Base-by-base conservation (phyloP, 2,888 invertebrate species). In the Graphium colonna region DNA sequence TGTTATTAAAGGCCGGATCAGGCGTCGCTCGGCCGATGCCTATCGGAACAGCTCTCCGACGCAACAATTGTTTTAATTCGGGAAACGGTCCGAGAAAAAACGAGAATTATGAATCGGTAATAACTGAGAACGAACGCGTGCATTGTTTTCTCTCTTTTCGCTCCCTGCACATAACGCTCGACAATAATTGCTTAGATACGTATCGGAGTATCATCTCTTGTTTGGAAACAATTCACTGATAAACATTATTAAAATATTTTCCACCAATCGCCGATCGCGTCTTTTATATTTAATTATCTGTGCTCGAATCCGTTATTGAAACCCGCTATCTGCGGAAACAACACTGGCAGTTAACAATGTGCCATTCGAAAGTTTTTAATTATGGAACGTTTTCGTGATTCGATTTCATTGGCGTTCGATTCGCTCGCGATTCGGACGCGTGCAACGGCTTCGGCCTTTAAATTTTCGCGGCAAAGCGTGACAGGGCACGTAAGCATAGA, bases 191-290 rank as follows among this genome's bases (percentile, higher is more conserved):
- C 74, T 70, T 73, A 51, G 61, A 56, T 56, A 40, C 41, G 50
- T 60, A 60, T 57, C 58, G 18, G 0, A n/a, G 12, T 28, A 26
- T 45, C 31, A 43, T 38, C 43, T 31, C 17, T 17, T 51, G 40
- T 51, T 51, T 31, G 40, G 40, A 31, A 45, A 17, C 39, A 26
- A 18, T 48, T 28, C 40, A 48, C 47, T 47, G 39, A 39, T 16
- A 28, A 40, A 84, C 84, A n/a, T n/a, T n/a, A n/a, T n/a, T n/a
- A n/a, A n/a, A 83, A 85, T 85, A 85, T 84, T 82, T 82, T 77
- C 69, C 68, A 78, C 80, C 82, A 81, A 77, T 76, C 75, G 79
- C 70, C 66, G 5, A 21, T 21, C 5, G 28, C 17, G n/a, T 31
- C 31, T 18, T 49, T 40, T 49, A 17, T 13, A 38, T 49, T 31